Base-by-base conservation (phyloP, 2,797 vertebrate genomes). In the Sebastes vulpes region DNA sequence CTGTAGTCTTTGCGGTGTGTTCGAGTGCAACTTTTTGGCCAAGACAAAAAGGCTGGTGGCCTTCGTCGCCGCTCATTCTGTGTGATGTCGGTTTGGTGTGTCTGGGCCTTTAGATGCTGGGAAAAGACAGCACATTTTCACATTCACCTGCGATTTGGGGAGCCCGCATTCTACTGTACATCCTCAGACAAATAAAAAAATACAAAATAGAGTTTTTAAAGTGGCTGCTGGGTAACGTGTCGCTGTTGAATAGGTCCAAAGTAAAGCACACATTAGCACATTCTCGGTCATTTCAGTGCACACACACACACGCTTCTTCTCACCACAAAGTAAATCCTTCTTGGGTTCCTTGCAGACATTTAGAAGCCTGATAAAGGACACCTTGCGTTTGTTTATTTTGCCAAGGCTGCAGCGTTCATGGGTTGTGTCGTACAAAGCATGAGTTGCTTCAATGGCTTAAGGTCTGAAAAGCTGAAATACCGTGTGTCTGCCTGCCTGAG, bases 341-440 rank as follows among this genome's bases (percentile, higher is more conserved):
- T 67, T 77, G 53, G 60, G 71, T 80, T 84, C 82, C 82, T 82
- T 67, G 79, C 76, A 70, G 77, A 87, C 81, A 42, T 59, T 77
- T 88, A 93, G 79, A 52, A 63, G 56, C 48, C 69, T 16, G 70
- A 93, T 89, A 91, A 91, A 90, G 72, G 85, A 92, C 87, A 80
- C 78, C 61, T 87, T 65, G 75, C 54, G 86, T 95, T 87, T 94
- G 86, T 94, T 92, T 86, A 63, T 87, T 85, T 85, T 87, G 73
- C 86, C 35, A 77, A 86, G 83, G 84, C 85, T 84, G 57, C 87
- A 58, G 75, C 68, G 56, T 84, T 89, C 20, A 65, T n/a, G 61
- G 79, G 73, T 65, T 85, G 73, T 80, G 84, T 81, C 42, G 6
- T 81, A 86, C 88, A 91, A 85, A 91, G 87, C 81, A 50, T 73